Evolutionary conservation across 2,797 vertebrate species (phyloP).

Genomic region (Microtus agrestis): DNA sequence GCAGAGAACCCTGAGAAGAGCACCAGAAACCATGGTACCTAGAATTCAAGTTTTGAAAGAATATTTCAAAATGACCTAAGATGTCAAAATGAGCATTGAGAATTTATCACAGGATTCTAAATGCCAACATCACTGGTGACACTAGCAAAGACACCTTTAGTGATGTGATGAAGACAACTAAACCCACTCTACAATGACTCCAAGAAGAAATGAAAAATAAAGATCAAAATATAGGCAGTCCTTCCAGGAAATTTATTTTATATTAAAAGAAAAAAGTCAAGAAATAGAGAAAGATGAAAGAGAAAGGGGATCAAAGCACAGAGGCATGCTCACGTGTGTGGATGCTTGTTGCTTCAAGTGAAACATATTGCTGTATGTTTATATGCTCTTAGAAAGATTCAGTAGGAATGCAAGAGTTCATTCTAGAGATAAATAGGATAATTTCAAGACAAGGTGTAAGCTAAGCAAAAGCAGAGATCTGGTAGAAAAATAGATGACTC

Average conservation of each 20-base stretch:
- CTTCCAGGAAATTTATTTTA: slow-evolving; percentile 10
- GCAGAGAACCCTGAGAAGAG: background rate
- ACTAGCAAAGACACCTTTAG: background rate
- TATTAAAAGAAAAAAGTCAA: background rate
- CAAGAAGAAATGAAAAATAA: background rate
- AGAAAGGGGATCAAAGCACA: background rate
- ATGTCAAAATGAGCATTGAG: background rate
- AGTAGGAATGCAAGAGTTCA: background rate
- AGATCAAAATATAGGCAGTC: background rate
- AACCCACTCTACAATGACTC: background rate
- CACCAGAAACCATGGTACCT: background rate
- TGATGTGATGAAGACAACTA: background rate
- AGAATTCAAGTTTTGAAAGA: slow-evolving; percentile 20
- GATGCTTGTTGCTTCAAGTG: background rate
- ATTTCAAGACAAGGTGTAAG: background rate
- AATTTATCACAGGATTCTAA: background rate
- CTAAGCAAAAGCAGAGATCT: background rate
- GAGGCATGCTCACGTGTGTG: background rate
- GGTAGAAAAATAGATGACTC: background rate
- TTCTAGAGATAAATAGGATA: background rate
- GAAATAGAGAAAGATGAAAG: background rate
- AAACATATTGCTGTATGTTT: background rate
- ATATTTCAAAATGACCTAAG: slow-evolving; percentile 5
- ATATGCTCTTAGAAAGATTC: background rate
- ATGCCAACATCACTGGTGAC: background rate